phyloP scores from a whole-genome alignment of 1,140 invertebrate species.

The Ctenoplectra terminalis region DNA sequence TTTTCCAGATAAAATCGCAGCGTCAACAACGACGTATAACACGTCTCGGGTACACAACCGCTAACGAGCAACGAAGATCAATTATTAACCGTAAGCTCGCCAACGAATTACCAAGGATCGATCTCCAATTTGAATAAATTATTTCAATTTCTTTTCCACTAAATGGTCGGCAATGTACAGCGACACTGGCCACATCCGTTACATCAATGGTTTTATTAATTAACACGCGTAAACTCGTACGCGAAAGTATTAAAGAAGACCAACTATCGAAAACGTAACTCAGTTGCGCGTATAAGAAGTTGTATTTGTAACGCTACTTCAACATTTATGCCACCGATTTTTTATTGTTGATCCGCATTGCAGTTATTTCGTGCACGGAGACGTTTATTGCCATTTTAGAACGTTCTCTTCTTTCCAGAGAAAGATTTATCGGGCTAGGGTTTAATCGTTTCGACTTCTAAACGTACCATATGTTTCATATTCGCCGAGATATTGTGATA shows the following conservation, averaged over 20 bases:
- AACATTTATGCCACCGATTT: no score
- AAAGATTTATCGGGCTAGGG: background rate
- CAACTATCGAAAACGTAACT: constrained; percentile 23
- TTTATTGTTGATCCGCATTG: constrained; percentile 30
- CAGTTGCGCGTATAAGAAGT: constrained; percentile 33
- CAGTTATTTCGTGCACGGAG: background rate
- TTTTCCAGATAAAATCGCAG: no score
- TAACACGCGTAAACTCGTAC: background rate
- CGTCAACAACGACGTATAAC: no score
- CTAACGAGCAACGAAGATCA: background rate
- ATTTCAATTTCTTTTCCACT: constrained; percentile 17
- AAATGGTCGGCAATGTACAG: constrained; percentile 10
- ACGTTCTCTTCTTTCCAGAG: background rate
- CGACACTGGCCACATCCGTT: background rate
- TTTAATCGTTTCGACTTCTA: no score
- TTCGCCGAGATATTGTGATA: no score
- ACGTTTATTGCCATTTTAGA: background rate
- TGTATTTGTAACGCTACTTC: no score
- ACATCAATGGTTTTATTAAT: background rate
- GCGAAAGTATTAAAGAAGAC: no score
- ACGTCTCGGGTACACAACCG: no score
- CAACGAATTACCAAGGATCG: background rate
- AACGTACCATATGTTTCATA: no score
- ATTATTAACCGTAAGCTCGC: background rate
- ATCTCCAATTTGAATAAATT: constrained; percentile 2